Conservation (phyloP, 2,113 vertebrate species). For the Hepsetus odoe region DNA sequence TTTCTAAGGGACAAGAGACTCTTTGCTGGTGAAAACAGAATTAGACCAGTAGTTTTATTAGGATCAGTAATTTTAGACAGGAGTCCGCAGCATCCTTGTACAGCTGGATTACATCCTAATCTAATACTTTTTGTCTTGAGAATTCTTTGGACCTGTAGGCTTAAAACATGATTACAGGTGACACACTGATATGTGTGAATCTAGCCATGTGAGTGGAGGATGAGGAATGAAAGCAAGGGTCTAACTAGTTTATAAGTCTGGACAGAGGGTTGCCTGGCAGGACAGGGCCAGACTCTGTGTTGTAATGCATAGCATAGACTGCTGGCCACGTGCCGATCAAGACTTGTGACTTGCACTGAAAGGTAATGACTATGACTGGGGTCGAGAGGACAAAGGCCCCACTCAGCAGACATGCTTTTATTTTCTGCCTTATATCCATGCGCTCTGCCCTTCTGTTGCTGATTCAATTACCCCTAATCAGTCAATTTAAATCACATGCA, state of each 20-base stretch:
- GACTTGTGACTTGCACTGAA: slow-evolving; percentile 69
- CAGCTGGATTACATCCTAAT: background rate
- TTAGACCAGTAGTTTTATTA: too few relatives aligned
- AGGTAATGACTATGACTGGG: slow-evolving; percentile 55
- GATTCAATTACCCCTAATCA: slow-evolving; percentile 77
- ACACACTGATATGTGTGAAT: slow-evolving; percentile 9
- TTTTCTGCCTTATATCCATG: slow-evolving; percentile 66
- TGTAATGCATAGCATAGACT: slow-evolving; percentile 9
- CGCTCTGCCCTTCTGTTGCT: slow-evolving; percentile 61
- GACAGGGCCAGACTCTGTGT: slow-evolving; percentile 10
- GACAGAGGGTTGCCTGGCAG: slow-evolving; percentile 46
- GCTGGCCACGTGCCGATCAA: slow-evolving; percentile 45
- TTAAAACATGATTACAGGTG: background rate
- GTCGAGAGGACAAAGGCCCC: slow-evolving; percentile 44
- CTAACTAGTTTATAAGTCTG: slow-evolving; percentile 51
- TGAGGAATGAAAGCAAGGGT: slow-evolving; percentile 53
- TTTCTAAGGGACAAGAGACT: too few relatives aligned
- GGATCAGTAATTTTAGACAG: background rate
- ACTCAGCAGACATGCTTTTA: slow-evolving; percentile 70
- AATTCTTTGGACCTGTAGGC: slow-evolving; percentile 25
- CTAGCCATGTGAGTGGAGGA: slow-evolving; percentile 46
- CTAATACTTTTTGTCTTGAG: slow-evolving; percentile 3
- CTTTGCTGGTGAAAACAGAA: too few relatives aligned
- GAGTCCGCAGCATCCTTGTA: background rate
- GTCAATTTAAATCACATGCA: slow-evolving; percentile 80